Base-by-base conservation (phyloP, 2,888 invertebrate genomes). In the Hoplodrina blanda region DNA sequence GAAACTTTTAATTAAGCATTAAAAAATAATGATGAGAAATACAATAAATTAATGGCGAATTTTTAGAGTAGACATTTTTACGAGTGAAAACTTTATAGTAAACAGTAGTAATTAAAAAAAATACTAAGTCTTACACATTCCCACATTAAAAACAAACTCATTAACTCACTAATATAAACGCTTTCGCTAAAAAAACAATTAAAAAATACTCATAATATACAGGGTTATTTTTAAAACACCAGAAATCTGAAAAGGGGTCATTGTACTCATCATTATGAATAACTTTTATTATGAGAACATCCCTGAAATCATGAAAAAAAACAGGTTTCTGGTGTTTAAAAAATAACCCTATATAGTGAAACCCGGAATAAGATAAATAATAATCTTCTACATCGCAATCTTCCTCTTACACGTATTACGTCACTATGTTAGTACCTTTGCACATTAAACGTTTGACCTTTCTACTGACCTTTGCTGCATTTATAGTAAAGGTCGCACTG, bases 401-500 rank as follows among this genome's bases (percentile, higher is more conserved):
- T 52, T 76, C 50, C 10, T 71, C 60, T 53, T 57, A 13, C 54
- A 61, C 15, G 6, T 59, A 30, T 72, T 67, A 64, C 70, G 57
- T 69, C 55, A 68, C 63, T 33, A 62, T 44, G 62, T 69, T 56
- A 52, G 20, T 54, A 55, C 30, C 17, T 57, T 62, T 75, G 62
- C 62, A 59, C 68, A 41, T 63, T 77, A 76, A 77, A 73, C 62
- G 41, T 44, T 19, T 70, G 85, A 91, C 91, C 91, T 93, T 90
- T 91, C 85, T 93, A 95, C 95, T 94, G 88, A 96, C 96, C 97
- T 91, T 97, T 97, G 69, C 94, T 94, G 94, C 98, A 98, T 86
- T 97, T 97, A 92, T 97, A 98, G 91, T 98, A 98, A 77, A 98
- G 96, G 93, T 98, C 98, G 90, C 98, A 98, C 91, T 98, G 98